These are phyloP conservation scores for Cyprinodon brontotheroides DNA, from an alignment of 2,113 vertebrate species.

Conservation along the genomic window DNA sequence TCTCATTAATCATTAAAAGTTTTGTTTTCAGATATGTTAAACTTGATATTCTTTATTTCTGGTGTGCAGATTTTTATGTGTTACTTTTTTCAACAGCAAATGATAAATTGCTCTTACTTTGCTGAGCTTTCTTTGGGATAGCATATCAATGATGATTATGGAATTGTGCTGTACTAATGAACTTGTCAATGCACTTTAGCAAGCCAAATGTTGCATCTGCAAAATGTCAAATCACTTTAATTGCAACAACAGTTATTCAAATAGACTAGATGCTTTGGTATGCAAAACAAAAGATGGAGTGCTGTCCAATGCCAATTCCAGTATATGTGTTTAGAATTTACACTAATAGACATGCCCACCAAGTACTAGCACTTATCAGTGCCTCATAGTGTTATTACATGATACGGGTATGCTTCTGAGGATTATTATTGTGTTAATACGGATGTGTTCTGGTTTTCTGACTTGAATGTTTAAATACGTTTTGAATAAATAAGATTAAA, in stretches of 20 bases:
- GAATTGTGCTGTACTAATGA: constrained; percentile 19
- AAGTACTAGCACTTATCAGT: constrained; percentile 16
- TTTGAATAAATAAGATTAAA: no score
- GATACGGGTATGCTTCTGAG: no score
- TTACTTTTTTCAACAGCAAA: background rate
- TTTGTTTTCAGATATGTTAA: background rate
- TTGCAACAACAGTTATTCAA: constrained; percentile 43
- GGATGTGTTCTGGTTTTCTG: no score
- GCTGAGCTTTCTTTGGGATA: constrained; percentile 19
- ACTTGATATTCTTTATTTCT: constrained; percentile 26
- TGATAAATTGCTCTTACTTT: constrained; percentile 2
- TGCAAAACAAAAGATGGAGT: background rate
- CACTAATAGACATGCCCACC: constrained; percentile 13
- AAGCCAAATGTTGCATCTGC: constrained; percentile 32
- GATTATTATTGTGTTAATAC: no score
- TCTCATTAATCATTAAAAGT: background rate
- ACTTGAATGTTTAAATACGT: no score
- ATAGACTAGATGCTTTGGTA: constrained; percentile 22
- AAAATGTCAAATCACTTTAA: constrained; percentile 51
- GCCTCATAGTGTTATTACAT: background rate
- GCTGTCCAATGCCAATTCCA: constrained; percentile 6
- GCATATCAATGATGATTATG: constrained; percentile 7
- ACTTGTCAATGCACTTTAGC: constrained; percentile 4
- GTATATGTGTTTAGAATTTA: constrained; percentile 23
- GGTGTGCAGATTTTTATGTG: constrained; percentile 18